phyloP scores from a whole-genome alignment of 2,113 vertebrate species.

The Cyanistes caeruleus region DNA sequence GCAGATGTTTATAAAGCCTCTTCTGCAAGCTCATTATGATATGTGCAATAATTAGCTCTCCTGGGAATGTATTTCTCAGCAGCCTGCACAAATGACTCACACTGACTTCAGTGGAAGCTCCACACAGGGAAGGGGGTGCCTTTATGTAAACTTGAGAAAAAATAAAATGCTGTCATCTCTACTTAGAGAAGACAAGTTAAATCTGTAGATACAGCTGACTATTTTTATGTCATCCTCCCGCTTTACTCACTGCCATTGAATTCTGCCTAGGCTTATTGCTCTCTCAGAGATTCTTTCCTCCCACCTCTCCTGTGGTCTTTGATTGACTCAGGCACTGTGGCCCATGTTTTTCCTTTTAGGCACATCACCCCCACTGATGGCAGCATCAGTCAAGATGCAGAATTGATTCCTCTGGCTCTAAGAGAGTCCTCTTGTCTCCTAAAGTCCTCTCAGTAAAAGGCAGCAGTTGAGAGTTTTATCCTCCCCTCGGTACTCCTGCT shows the following conservation, averaged over 20 bases:
- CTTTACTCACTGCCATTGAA: neutral
- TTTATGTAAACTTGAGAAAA: neutral
- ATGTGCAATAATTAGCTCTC: slow-evolving; percentile 47
- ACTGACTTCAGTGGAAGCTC: neutral
- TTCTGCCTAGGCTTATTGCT: neutral
- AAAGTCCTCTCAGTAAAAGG: neutral
- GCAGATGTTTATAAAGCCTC: slow-evolving; percentile 41
- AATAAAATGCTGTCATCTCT: neutral
- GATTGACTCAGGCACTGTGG: neutral
- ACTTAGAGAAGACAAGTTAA: neutral
- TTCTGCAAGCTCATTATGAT: neutral
- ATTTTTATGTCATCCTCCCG: neutral
- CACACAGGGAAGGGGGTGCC: neutral
- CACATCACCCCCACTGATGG: neutral
- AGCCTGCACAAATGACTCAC: slow-evolving; percentile 28
- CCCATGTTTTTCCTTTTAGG: neutral
- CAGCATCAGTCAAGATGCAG: neutral
- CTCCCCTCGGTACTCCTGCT: neutral
- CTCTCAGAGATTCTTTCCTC: neutral
- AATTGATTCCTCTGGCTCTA: neutral
- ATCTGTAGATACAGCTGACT: neutral
- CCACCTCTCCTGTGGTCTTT: neutral
- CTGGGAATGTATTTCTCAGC: neutral
- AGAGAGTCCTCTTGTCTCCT: neutral
- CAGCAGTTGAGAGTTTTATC: neutral